Evolutionary conservation across 1,140 invertebrate species (phyloP), one percentile per base, ranked within the genome.

Genomic region (Hyphantria cunea): DNA sequence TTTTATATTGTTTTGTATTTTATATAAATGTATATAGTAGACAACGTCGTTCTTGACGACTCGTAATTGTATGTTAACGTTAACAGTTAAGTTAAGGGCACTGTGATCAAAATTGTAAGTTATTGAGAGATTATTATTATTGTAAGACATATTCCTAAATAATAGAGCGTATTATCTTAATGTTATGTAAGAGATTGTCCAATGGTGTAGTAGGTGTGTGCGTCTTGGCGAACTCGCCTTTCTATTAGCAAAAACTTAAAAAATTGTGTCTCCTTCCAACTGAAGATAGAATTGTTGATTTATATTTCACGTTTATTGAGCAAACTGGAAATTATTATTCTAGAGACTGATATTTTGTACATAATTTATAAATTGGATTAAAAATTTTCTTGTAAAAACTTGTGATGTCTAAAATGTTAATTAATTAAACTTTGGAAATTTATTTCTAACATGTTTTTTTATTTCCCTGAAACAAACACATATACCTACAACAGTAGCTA

Each of bases 51-150:
- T 80, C 76, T 82, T 84, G 81, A 79, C 79, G 74, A 86, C 77
- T 86, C 80, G 84, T 82, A 88, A 86, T 88, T 89, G 84, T 90
- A 84, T 80, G n/a, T 77, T 86, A 84, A 87, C 76, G 85, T 90
- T 89, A 88, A 87, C 80, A 73, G 88, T 89, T 88, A 89, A 90
- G 85, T 90, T 84, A 90, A 90, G 84, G 71, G 84, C 74, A 86
- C 88, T 90, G 88, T 90, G 88, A 90, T 90, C 86, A 82, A 90
- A 90, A 90, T 90, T 90, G 89, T 88, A 88, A 90, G 89, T 86
- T 90, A 89, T 89, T 90, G 84, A 90, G 85, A 90, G 85, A 88
- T 90, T 88, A 86, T 90, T 84, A 87, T 82, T 87, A 87, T 82
- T 83, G 73, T 89, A 87, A 89, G 82, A n/a, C 86, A 89, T 84